Evolutionary conservation across 37 sponge, comb jelly and placozoan species (phyloP).

Genomic region (Amphimedon queenslandica): DNA sequence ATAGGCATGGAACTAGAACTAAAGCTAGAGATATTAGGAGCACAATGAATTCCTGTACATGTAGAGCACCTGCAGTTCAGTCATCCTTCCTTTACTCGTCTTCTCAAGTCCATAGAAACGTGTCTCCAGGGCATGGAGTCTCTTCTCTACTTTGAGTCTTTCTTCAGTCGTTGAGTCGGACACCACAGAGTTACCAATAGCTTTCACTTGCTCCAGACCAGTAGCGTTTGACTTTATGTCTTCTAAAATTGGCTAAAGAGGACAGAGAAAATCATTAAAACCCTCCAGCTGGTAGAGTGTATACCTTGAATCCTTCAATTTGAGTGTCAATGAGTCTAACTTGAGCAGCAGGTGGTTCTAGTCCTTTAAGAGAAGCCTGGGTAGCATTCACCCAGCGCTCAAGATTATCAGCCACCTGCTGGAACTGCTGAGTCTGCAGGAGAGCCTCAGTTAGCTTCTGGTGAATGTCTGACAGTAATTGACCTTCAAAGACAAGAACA

Average conservation of each 20-base stretch:
- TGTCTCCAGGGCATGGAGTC: constrained; percentile 23
- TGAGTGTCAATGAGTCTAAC: constrained; percentile 44
- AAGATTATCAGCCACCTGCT: constrained; percentile 25
- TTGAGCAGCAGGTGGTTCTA: constrained; percentile 37
- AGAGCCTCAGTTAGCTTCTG: constrained; percentile 19
- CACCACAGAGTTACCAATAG: constrained; percentile 30
- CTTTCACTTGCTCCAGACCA: constrained; percentile 37
- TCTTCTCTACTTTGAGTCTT: constrained; percentile 32
- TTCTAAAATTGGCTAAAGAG: constrained; percentile 32
- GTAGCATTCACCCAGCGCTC: constrained; percentile 47
- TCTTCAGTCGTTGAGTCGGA: constrained; percentile 34
- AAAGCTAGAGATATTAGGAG: too few relatives aligned
- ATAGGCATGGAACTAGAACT: too few relatives aligned
- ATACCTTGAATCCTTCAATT: constrained; percentile 56
- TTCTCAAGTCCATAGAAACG: constrained; percentile 30
- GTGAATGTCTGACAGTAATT: constrained; percentile 23
- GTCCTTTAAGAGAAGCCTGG: constrained; percentile 10
- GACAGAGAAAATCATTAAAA: background rate
- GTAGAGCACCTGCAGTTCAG: constrained; percentile 8
- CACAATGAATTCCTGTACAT: background rate
- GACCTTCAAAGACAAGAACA: background rate
- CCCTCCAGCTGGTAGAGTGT: background rate
- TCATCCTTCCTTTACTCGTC: constrained; percentile 23
- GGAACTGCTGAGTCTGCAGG: constrained; percentile 4
- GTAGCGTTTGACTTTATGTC: constrained; percentile 32